Percentiles rank a stretch among this genome's conserved stretches.
These are phyloP conservation scores for Rhopalosiphum nymphaeae DNA, from an alignment of 2,888 invertebrate species.

Conservation along the genomic window DNA sequence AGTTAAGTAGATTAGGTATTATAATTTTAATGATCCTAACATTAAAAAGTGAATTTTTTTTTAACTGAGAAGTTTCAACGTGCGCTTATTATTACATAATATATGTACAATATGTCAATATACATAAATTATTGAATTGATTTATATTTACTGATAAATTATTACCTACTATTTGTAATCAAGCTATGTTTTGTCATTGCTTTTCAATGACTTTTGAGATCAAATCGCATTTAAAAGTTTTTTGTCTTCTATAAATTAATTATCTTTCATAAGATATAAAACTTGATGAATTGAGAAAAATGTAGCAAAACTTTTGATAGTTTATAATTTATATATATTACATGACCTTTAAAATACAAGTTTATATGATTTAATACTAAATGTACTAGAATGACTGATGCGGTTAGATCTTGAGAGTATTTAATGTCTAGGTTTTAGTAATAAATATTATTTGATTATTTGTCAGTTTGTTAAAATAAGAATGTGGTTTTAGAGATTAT, in stretches of 20 bases:
- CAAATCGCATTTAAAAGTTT: constrained; percentile 33
- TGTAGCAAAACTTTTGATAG: constrained; percentile 30
- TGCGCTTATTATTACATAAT: neutral
- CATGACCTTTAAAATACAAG: neutral
- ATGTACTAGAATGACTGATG: neutral
- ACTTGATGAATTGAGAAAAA: constrained; percentile 2
- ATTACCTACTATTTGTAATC: neutral
- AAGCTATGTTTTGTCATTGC: neutral
- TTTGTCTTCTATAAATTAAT: constrained; percentile 15
- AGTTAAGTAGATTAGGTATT: neutral
- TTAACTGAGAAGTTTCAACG: neutral
- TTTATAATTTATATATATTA: neutral
- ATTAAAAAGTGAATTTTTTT: neutral
- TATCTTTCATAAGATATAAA: neutral
- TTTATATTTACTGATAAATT: neutral
- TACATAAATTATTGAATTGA: neutral
- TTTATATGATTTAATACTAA: neutral
- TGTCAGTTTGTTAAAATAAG: neutral
- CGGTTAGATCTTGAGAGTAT: neutral
- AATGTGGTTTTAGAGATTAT: neutral
- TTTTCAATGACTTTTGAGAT: constrained; percentile 23
- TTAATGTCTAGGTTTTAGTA: constrained; percentile 2
- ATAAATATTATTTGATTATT: constrained; percentile 22
- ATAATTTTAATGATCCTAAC: neutral
- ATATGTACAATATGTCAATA: neutral